Evolutionary conservation across 2,797 vertebrate genomes (phyloP).

Genomic region (Prunella strophiata): DNA sequence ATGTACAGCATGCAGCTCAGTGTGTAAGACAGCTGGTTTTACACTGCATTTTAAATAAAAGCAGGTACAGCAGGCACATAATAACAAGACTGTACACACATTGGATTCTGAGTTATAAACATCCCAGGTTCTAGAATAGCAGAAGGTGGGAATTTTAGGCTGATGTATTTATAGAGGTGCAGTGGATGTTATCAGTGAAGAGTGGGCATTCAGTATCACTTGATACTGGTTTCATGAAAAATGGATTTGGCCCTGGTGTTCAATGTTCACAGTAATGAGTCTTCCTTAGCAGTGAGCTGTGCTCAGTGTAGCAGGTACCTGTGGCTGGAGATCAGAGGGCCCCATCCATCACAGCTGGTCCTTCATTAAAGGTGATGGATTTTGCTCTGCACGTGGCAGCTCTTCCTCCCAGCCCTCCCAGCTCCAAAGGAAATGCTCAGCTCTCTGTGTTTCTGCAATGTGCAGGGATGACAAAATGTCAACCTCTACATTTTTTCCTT

Average conservation of each 20-base stretch:
- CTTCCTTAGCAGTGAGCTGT: not conserved
- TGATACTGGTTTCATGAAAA: not conserved
- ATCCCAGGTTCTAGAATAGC: not conserved
- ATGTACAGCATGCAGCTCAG: not conserved
- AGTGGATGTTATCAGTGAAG: not conserved
- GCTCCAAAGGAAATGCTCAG: not conserved
- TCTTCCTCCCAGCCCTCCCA: not conserved
- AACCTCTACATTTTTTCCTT: not conserved
- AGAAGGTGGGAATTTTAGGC: not conserved
- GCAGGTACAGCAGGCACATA: not conserved
- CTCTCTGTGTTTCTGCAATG: not conserved
- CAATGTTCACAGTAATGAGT: not conserved
- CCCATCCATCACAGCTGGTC: not conserved
- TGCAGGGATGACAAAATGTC: not conserved
- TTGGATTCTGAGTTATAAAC: not conserved
- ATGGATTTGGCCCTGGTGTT: not conserved
- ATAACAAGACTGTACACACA: not conserved
- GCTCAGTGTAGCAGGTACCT: not conserved
- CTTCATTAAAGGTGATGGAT: not conserved
- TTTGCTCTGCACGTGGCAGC: not conserved
- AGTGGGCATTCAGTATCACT: not conserved
- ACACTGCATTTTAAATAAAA: not conserved
- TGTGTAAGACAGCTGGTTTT: not conserved
- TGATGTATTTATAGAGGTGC: not conserved
- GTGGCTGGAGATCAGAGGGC: not conserved